Percentiles rank a stretch among this genome's conserved stretches.
Evolutionary conservation across 1,140 invertebrate species (phyloP).

Genomic region (Branchinecta lynchi): DNA sequence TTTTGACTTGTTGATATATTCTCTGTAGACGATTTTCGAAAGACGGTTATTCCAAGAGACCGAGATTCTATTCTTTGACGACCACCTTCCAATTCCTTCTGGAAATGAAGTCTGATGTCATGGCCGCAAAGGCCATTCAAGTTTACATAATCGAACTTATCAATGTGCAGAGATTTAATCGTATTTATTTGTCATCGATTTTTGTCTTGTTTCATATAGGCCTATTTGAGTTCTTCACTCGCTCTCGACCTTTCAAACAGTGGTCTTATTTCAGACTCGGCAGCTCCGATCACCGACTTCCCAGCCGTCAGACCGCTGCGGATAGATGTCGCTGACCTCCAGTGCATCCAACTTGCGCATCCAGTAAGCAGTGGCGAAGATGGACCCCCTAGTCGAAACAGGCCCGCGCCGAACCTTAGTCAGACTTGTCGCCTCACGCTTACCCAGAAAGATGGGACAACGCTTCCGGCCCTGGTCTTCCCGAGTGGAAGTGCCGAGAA

Average conservation of each 20-base stretch:
- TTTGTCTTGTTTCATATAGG: background rate
- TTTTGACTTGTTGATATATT: too few relatives aligned
- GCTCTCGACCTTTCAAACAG: background rate
- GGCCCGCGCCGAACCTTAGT: slow-evolving; percentile 12
- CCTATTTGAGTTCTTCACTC: background rate
- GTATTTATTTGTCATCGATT: background rate
- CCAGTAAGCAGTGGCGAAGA: background rate
- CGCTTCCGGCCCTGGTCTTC: slow-evolving; percentile 64
- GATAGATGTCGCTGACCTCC: background rate
- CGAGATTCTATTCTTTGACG: too few relatives aligned
- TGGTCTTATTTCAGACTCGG: background rate
- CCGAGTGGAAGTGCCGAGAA: slow-evolving; percentile 65
- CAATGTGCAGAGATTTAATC: background rate
- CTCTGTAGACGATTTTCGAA: too few relatives aligned
- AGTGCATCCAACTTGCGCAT: background rate
- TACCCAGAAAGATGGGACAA: slow-evolving; percentile 51
- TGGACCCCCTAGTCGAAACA: background rate
- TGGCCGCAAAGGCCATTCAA: background rate
- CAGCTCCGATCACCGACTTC: background rate
- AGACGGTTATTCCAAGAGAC: too few relatives aligned
- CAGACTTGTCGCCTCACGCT: slow-evolving; percentile 38
- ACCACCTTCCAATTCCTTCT: too few relatives aligned
- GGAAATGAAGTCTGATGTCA: background rate
- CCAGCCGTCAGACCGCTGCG: background rate
- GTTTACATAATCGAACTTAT: background rate